A percentile compares a stretch with the other conserved stretches of the same genome.
phyloP scores from a whole-genome alignment of 2,797 vertebrate genomes.

The Microhierax caerulescens region DNA sequence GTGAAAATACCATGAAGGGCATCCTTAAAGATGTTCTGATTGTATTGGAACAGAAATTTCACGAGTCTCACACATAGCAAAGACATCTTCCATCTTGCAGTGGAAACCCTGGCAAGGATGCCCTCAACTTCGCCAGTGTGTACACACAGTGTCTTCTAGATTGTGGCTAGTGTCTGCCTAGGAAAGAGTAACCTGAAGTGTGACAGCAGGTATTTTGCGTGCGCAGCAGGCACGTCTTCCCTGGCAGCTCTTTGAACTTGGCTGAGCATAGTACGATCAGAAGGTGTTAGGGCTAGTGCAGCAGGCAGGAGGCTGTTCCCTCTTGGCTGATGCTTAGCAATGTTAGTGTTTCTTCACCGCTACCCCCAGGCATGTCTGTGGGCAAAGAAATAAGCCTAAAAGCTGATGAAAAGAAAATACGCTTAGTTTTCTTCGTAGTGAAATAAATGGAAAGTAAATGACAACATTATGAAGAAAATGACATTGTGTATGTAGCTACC shows the following conservation, averaged over 20 bases:
- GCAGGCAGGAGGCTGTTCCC: background rate
- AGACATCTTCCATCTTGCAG: background rate
- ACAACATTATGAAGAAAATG: background rate
- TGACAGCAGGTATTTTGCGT: background rate
- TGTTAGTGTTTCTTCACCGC: background rate
- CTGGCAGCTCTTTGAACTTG: background rate
- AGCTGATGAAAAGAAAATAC: background rate
- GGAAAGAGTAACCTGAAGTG: background rate
- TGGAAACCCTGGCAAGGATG: background rate
- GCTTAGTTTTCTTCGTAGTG: background rate
- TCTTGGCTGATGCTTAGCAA: background rate
- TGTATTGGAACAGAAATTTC: rapidly evolving
- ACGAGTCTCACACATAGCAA: rapidly evolving
- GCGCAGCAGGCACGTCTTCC: rapidly evolving
- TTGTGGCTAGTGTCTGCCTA: background rate
- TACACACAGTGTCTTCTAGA: rapidly evolving
- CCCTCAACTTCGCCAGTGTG: background rate
- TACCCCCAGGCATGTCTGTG: background rate
- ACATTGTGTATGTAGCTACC: background rate
- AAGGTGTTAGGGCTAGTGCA: no score
- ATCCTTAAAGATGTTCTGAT: background rate
- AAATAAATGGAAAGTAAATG: background rate
- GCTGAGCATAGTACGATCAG: rapidly evolving
- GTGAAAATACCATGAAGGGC: background rate
- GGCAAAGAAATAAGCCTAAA: background rate